Percentiles rank a stretch among this genome's conserved stretches.
phyloP scores from a whole-genome alignment of 2,797 vertebrate species.

The Mico argentatus region DNA sequence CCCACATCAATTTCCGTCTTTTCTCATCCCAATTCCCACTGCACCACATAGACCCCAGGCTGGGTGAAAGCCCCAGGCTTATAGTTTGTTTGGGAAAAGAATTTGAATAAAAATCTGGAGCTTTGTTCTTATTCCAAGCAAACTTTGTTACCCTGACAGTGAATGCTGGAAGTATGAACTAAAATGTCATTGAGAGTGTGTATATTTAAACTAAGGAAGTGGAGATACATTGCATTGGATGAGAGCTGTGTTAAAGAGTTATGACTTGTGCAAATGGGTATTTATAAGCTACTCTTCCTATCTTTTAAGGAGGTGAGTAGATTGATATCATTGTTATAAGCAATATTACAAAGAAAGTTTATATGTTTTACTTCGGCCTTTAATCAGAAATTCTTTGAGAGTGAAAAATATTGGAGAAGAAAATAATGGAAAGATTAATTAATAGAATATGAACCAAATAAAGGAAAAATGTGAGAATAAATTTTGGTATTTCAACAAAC shows the following conservation, averaged over 20 bases:
- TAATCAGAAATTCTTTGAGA: not conserved
- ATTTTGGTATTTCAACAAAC: not conserved
- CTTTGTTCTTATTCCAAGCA: constrained; percentile 21
- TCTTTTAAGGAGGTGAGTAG: no score
- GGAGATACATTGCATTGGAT: rapidly evolving
- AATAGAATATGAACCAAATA: not conserved
- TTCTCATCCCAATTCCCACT: not conserved
- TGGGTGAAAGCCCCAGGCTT: constrained; percentile 1
- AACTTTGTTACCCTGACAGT: not conserved
- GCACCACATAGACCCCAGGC: not conserved
- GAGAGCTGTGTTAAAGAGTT: not conserved
- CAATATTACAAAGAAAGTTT: not conserved
- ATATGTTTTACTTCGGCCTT: not conserved
- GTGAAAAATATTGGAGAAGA: not conserved
- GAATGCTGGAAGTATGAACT: constrained; percentile 5
- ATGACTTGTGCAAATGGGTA: not conserved
- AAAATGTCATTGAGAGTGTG: not conserved
- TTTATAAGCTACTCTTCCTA: no score
- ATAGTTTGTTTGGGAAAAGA: not conserved
- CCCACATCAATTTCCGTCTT: not conserved
- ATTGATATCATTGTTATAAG: not conserved
- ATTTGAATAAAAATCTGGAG: not conserved
- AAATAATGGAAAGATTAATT: not conserved
- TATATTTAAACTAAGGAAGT: not conserved
- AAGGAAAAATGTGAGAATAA: not conserved